Evolutionary conservation across 2,113 vertebrate genomes (phyloP).

Genomic region (Cervus canadensis): DNA sequence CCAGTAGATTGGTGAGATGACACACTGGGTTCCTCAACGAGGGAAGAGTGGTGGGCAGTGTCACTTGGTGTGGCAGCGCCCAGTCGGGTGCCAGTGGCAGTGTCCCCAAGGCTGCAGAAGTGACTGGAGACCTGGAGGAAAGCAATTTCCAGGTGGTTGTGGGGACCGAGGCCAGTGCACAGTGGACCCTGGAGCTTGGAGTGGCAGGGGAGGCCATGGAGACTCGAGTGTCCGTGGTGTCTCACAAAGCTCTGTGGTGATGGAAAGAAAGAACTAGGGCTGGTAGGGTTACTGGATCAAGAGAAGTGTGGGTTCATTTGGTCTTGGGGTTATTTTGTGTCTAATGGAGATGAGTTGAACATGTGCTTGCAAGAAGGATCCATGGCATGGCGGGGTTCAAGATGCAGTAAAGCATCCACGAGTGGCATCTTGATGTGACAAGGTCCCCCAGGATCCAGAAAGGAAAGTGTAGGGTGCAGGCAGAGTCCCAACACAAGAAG

Average conservation of each 20-base stretch:
- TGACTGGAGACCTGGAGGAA: background rate
- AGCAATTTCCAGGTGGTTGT: background rate
- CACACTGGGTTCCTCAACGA: background rate
- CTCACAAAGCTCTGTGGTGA: background rate
- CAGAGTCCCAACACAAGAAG: background rate
- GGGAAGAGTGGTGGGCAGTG: background rate
- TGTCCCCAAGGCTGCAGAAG: background rate
- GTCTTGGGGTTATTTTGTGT: background rate
- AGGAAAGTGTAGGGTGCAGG: background rate
- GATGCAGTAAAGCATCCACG: background rate
- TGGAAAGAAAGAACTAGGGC: background rate
- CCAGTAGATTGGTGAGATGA: background rate
- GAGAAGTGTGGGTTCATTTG: background rate
- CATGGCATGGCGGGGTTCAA: background rate
- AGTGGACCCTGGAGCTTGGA: background rate
- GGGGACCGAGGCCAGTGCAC: background rate
- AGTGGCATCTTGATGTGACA: background rate
- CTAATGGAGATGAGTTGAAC: background rate
- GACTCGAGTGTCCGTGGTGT: background rate
- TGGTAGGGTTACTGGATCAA: background rate
- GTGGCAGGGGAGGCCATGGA: background rate
- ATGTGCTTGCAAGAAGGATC: background rate
- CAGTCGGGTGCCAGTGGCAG: background rate
- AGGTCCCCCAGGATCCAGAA: background rate
- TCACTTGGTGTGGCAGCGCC: fast-evolving